A percentile compares a stretch with the other conserved stretches of the same genome.
These are phyloP conservation scores for Chrysodeixis includens DNA, from an alignment of 2,888 invertebrate species.

Conservation along the genomic window DNA sequence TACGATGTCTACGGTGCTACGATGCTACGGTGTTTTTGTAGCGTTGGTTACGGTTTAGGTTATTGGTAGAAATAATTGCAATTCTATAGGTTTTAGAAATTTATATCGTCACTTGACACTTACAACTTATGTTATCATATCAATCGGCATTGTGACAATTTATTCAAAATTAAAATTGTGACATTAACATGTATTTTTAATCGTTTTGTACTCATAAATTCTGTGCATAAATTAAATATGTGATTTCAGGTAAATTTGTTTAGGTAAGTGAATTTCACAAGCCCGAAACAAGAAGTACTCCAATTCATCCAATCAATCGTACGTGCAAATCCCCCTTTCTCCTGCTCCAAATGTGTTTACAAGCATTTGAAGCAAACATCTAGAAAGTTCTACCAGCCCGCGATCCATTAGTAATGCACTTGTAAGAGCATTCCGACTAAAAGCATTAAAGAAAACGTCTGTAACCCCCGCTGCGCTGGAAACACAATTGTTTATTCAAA, in stretches of 20 bases:
- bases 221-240: too few relatives aligned
- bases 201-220: too few relatives aligned
- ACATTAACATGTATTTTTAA: too few relatives aligned
- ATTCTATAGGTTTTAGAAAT: conserved; percentile 21
- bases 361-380: conserved; percentile 12
- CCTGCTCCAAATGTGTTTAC: conserved; percentile 8
- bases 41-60: background rate
- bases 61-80: background rate
- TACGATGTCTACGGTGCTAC: conserved; percentile 29
- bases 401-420: conserved; percentile 51
- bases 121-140: conserved; percentile 6
- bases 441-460: conserved; percentile 58
- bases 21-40: background rate
- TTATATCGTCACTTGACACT: conserved; percentile 10
- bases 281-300: background rate
- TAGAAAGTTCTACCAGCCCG: conserved; percentile 22
- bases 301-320: background rate
- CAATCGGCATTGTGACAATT: too few relatives aligned
- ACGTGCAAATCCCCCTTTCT: conserved; percentile 6
- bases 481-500: conserved; percentile 69
- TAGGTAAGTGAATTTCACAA: background rate
- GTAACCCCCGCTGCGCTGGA: conserved; percentile 40
- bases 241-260: too few relatives aligned
- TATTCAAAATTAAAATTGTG: too few relatives aligned
- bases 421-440: conserved; percentile 48